A percentile compares a stretch with the other conserved stretches of the same genome.
These are phyloP conservation scores for Chamaetylas fuelleborni DNA, from an alignment of 2,113 vertebrate genomes.

Conservation along the genomic window DNA sequence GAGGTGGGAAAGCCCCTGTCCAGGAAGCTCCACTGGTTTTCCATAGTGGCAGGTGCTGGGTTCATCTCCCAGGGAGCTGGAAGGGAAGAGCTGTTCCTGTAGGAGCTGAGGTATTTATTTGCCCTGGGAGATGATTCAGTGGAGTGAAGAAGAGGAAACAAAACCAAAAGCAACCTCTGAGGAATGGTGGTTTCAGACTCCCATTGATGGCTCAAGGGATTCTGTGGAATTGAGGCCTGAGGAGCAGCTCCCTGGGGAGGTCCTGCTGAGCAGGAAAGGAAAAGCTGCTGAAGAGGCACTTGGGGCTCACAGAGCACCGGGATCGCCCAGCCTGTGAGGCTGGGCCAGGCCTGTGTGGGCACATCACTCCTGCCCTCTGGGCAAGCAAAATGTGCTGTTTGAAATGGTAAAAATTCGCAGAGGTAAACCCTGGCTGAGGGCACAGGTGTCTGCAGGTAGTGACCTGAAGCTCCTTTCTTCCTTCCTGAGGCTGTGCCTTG, in stretches of 20 bases:
- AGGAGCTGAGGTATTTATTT: not conserved
- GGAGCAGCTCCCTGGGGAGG: not conserved
- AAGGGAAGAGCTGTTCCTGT: not conserved
- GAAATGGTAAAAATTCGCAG: not conserved
- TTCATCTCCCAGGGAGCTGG: not conserved
- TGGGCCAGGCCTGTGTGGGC: not conserved
- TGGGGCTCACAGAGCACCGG: not conserved
- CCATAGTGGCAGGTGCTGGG: not conserved
- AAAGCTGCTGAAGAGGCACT: not conserved
- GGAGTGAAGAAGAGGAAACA: not conserved
- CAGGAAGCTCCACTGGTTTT: not conserved
- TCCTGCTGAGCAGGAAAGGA: not conserved
- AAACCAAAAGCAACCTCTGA: not conserved
- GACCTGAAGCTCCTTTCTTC: not conserved
- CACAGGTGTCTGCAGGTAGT: not conserved
- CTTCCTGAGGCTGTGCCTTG: rapidly evolving
- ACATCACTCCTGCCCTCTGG: not conserved
- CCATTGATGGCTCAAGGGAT: not conserved
- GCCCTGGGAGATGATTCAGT: not conserved
- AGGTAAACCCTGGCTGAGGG: not conserved
- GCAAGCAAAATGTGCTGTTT: not conserved
- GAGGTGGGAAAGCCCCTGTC: not conserved
- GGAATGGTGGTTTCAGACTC: not conserved
- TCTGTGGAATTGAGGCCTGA: not conserved
- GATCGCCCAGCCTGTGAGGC: not conserved